Evolutionary conservation across 2,797 vertebrate genomes (phyloP), one percentile per base, ranked within the genome.

Genomic region (Coreius guichenoti): DNA sequence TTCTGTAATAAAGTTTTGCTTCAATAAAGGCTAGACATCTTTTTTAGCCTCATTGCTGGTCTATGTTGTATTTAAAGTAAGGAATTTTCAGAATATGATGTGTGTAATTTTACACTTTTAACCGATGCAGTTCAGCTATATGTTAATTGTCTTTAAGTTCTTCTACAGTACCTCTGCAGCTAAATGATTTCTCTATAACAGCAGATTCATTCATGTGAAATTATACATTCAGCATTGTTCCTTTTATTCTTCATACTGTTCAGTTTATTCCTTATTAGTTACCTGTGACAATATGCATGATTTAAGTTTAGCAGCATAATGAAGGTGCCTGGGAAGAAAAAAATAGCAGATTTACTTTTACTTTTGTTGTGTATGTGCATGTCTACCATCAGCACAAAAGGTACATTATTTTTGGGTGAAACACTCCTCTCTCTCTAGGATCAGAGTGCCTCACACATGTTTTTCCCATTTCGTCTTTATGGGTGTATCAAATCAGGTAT

Each of bases 401-500:
- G 3, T 56, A 4, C 23, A 58, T 61, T 26, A 63, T 16, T 29
- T 61, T 29, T 16, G 26, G n/a, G n/a, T 63, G 61, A 29, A 63
- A 29, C 26, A 29, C 13, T 63, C n/a, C 17, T 72, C 14, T 76
- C 49, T 29, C 23, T 77, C 39, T 21, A 17, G 6, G 7, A 43
- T 65, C 16, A 69, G 23, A 14, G 8, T 72, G 80, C 63, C 29
- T 80, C 69, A 58, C 61, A 56, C 58, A 83, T 88, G 82, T 84
- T 82, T 82, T 89, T 69, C 49, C 31, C 61, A 49, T 82, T 88
- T 67, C 26, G 1, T 11, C 69, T 86, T 82, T 78, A 72, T 82
- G 69, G 75, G 84, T 85, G 87, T 87, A 78, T 56, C 86, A 85
- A 89, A 89, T 89, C 82, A 70, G 89, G 85, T 70, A 90, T 90